Percentiles rank a stretch among this genome's conserved stretches.
These are phyloP conservation scores for Drosophila asahinai DNA, from an alignment of 1,140 invertebrate species.

Conservation along the genomic window DNA sequence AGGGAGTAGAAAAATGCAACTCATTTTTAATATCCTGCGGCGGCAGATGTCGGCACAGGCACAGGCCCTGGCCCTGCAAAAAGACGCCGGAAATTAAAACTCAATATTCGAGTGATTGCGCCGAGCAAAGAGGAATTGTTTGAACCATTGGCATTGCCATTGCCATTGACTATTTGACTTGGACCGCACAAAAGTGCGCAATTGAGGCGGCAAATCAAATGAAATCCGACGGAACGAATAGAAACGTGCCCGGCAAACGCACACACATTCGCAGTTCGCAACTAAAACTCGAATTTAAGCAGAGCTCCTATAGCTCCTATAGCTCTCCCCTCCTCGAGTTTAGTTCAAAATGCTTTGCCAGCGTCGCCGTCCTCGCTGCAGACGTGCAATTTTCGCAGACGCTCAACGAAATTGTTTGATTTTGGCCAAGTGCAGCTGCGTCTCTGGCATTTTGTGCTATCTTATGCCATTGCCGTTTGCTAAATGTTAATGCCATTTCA, in stretches of 20 bases:
- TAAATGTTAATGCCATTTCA: conserved; percentile 83
- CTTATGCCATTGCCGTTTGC: conserved; percentile 75
- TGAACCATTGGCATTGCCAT: conserved; percentile 37
- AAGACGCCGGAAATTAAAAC: conserved; percentile 79
- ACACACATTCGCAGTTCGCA: conserved; percentile 16
- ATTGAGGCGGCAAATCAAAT: conserved; percentile 83
- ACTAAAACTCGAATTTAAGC: conserved; percentile 10
- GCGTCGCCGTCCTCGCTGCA: conserved; percentile 20
- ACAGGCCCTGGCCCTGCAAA: conserved; percentile 23
- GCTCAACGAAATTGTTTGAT: conserved; percentile 76
- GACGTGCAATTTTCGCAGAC: conserved; percentile 68
- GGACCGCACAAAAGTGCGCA: conserved; percentile 77
- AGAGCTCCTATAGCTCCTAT: neutral
- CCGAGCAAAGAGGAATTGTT: conserved; percentile 47
- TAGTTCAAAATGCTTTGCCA: conserved; percentile 1
- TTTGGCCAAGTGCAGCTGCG: conserved; percentile 78
- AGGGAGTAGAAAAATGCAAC: conserved; percentile 55
- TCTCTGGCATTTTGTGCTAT: conserved; percentile 70
- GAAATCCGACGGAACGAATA: conserved; percentile 75
- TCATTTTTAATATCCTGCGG: conserved; percentile 82
- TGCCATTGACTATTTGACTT: conserved; percentile 72
- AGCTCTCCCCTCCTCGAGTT: neutral
- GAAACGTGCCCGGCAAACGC: conserved; percentile 64
- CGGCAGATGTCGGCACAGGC: conserved; percentile 60
- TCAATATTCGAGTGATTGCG: conserved; percentile 80